A percentile compares a stretch with the other conserved stretches of the same genome.
phyloP scores from a whole-genome alignment of 2,888 invertebrate genomes.

The Macrosoma leucophasiata region DNA sequence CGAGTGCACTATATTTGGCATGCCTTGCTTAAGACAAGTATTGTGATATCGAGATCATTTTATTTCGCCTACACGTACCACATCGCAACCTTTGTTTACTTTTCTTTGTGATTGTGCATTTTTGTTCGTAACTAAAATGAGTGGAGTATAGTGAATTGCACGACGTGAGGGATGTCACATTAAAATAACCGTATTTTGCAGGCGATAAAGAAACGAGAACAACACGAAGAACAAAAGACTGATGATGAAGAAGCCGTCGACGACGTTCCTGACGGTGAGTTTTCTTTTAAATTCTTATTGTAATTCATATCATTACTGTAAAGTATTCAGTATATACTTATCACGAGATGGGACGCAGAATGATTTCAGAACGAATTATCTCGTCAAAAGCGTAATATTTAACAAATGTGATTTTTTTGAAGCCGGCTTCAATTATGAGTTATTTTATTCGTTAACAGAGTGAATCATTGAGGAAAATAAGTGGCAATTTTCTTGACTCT shows the following conservation, averaged over 20 bases:
- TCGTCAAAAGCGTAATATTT: too few relatives aligned
- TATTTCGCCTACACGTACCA: slow-evolving; percentile 32
- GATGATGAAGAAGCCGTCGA: slow-evolving; percentile 57
- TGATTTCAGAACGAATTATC: too few relatives aligned
- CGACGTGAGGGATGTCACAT: too few relatives aligned
- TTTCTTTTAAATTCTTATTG: slow-evolving; percentile 18
- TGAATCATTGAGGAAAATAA: too few relatives aligned
- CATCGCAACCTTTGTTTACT: background rate
- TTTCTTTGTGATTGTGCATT: slow-evolving; percentile 1
- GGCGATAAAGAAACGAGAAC: slow-evolving; percentile 69
- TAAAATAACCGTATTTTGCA: slow-evolving; percentile 39
- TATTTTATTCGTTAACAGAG: too few relatives aligned
- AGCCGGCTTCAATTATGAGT: too few relatives aligned
- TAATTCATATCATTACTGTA: too few relatives aligned
- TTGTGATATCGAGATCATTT: slow-evolving; percentile 46
- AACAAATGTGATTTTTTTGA: too few relatives aligned
- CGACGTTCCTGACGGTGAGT: slow-evolving; percentile 63
- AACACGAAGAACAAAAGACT: slow-evolving; percentile 58
- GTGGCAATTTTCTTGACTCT: too few relatives aligned
- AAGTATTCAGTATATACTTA: too few relatives aligned
- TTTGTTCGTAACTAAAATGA: background rate
- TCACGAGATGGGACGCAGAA: too few relatives aligned
- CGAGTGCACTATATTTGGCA: slow-evolving; percentile 54
- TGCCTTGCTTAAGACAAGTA: slow-evolving; percentile 50
- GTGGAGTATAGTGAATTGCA: too few relatives aligned